phyloP scores from a whole-genome alignment of 1,140 invertebrate genomes.

The Zaprionus capensis region DNA sequence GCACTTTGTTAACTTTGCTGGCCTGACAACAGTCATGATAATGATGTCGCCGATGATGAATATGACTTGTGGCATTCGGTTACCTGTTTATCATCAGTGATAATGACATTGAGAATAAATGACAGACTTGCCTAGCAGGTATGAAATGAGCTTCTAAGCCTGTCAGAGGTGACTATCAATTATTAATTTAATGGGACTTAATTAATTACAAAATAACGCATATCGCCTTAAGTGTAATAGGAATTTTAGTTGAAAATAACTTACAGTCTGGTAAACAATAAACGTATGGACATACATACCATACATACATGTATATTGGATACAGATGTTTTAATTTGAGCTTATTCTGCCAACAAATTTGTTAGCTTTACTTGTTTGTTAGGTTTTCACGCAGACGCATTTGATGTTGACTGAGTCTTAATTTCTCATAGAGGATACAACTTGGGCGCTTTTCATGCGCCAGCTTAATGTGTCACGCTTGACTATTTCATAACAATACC shows the following conservation, averaged over 20 bases:
- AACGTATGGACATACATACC: neutral
- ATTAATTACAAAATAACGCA: constrained; percentile 1
- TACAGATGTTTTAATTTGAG: neutral
- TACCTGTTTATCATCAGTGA: constrained; percentile 3
- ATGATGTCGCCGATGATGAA: constrained; percentile 3
- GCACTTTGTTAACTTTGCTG: constrained; percentile 23
- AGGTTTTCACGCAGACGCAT: constrained; percentile 46
- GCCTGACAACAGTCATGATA: constrained; percentile 15
- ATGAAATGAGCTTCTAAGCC: neutral
- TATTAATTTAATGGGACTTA: neutral
- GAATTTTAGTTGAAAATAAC: neutral
- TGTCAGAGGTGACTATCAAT: neutral
- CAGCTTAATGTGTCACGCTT: constrained; percentile 63
- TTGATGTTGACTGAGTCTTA: constrained; percentile 40
- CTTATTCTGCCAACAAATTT: neutral
- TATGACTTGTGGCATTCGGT: constrained; percentile 4
- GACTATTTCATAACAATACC: constrained; percentile 37
- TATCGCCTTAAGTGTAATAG: neutral
- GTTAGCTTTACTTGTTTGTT: constrained; percentile 30
- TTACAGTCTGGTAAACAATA: neutral
- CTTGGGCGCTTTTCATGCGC: constrained; percentile 22
- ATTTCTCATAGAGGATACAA: constrained; percentile 24
- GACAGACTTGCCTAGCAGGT: neutral
- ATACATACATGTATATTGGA: neutral
- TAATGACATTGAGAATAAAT: neutral